Evolutionary conservation across 1,140 invertebrate genomes (phyloP).

Genomic region (Scaptomyza hsui): DNA sequence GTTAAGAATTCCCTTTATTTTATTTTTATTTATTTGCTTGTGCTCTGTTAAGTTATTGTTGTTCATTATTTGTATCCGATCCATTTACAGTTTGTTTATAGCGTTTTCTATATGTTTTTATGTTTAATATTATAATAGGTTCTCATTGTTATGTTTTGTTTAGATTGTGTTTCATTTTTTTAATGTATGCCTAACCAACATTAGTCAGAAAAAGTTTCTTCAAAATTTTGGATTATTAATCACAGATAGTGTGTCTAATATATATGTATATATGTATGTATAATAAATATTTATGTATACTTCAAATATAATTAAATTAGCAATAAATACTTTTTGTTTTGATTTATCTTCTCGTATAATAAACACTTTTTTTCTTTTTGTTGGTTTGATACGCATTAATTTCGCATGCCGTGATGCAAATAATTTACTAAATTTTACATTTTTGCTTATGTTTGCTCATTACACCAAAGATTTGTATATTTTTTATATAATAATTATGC

Average conservation of each 20-base stretch:
- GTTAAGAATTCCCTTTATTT: constrained; percentile 19
- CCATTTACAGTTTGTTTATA: constrained; percentile 61
- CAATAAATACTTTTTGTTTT: constrained; percentile 75
- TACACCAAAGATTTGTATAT: constrained; percentile 57
- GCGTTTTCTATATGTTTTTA: constrained; percentile 37
- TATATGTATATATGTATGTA: constrained; percentile 79
- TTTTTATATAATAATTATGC: constrained; percentile 38
- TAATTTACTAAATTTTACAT: constrained; percentile 49
- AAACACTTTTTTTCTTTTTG: constrained; percentile 56
- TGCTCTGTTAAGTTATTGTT: constrained; percentile 59
- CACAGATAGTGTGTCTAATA: constrained; percentile 84
- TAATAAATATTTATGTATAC: constrained; percentile 83
- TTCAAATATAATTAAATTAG: constrained; percentile 83
- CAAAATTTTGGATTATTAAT: constrained; percentile 85
- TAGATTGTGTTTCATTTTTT: constrained; percentile 39
- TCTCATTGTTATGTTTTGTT: constrained; percentile 49
- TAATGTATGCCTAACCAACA: constrained; percentile 71
- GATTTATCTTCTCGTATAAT: constrained; percentile 51
- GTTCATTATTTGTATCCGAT: constrained; percentile 68
- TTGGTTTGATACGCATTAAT: constrained; percentile 32
- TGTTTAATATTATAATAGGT: constrained; percentile 39
- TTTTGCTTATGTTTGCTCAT: constrained; percentile 18
- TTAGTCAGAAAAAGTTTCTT: constrained; percentile 83
- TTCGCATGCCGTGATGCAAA: constrained; percentile 40
- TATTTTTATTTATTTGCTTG: constrained; percentile 38